These are phyloP conservation scores for Pterocles orientalis DNA, from an alignment of 2,113 vertebrate species.

Conservation along the genomic window DNA sequence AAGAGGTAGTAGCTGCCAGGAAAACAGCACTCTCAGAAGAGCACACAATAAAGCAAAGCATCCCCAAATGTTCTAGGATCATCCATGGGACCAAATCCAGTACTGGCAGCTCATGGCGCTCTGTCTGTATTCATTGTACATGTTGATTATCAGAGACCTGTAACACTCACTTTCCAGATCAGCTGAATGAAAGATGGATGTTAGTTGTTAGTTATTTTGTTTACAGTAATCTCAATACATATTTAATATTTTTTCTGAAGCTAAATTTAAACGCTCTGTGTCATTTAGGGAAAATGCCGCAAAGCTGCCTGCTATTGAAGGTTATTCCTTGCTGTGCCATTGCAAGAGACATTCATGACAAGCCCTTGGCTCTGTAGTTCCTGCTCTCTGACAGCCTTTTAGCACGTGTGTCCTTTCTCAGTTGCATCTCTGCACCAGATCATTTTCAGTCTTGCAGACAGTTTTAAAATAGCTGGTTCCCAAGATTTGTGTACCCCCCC, in stretches of 20 bases:
- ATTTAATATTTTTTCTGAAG: background rate
- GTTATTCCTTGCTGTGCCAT: background rate
- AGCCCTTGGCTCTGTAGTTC: background rate
- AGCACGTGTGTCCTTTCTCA: background rate
- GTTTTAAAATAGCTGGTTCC: background rate
- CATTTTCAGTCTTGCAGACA: background rate
- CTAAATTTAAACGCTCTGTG: background rate
- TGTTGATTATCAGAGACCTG: background rate
- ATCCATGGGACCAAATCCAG: background rate
- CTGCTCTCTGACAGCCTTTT: background rate
- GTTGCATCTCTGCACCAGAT: background rate
- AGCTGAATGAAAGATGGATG: background rate
- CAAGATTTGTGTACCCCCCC: background rate
- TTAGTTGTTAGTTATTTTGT: background rate
- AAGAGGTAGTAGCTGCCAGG: background rate
- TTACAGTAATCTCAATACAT: background rate
- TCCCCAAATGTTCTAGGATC: background rate
- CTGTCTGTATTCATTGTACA: background rate
- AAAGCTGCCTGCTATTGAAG: background rate
- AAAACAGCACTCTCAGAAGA: background rate
- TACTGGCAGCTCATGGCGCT: background rate
- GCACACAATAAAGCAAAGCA: background rate
- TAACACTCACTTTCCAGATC: background rate
- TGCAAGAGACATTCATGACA: background rate
- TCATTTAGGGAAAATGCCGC: background rate